Conservation (phyloP, 1,140 invertebrate genomes). For the Oncopodura yosiiana region DNA sequence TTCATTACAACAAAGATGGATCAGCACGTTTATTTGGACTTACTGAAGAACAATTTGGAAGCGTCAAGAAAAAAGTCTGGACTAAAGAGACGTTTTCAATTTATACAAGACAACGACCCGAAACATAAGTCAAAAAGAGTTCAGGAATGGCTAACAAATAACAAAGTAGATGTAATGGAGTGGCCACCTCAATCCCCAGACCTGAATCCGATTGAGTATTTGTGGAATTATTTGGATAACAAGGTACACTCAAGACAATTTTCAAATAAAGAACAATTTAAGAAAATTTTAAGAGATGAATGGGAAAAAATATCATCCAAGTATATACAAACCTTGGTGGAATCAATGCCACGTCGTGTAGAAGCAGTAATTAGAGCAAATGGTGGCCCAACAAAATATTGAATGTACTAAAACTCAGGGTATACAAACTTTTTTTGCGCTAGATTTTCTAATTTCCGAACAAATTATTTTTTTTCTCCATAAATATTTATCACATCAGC, state of each 20-base stretch:
- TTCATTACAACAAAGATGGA: constrained; percentile 38
- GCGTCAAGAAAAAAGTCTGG: constrained; percentile 27
- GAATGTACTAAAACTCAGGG: too few relatives aligned
- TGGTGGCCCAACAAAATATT: constrained; percentile 3
- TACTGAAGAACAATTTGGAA: constrained; percentile 32
- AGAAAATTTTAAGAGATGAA: too few relatives aligned
- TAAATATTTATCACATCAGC: too few relatives aligned
- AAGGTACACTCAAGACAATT: too few relatives aligned
- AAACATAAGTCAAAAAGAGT: constrained; percentile 36
- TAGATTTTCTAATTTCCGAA: too few relatives aligned
- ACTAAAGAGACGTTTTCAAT: constrained; percentile 24
- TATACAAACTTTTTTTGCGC: too few relatives aligned
- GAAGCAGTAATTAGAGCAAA: background rate
- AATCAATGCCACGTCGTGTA: background rate
- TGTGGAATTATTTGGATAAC: constrained; percentile 17
- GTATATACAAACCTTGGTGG: background rate
- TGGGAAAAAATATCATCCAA: too few relatives aligned
- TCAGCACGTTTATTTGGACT: constrained; percentile 31
- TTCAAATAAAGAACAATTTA: too few relatives aligned
- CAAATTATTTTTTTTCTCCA: too few relatives aligned
- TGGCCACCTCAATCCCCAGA: constrained; percentile 25
- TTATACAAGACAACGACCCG: constrained; percentile 38
- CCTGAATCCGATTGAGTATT: constrained; percentile 31
- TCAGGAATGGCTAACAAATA: constrained; percentile 33
- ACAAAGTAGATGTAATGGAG: constrained; percentile 6